A percentile compares a stretch with the other conserved stretches of the same genome.
These are phyloP conservation scores for Stigmatopora nigra DNA, from an alignment of 2,113 vertebrate genomes.

Conservation along the genomic window DNA sequence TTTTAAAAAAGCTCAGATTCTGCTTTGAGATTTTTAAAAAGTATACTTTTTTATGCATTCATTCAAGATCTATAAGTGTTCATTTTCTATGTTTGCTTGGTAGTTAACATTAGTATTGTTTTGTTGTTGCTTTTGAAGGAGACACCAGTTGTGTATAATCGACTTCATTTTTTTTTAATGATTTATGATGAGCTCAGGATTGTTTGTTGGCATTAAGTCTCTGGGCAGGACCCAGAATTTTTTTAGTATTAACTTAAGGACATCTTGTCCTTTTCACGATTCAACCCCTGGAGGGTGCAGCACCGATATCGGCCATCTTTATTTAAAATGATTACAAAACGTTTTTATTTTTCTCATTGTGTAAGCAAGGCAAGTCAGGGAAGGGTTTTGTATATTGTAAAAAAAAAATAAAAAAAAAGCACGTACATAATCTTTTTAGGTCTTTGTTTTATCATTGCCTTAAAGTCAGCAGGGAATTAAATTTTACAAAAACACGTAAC, in stretches of 20 bases:
- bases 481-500: neutral
- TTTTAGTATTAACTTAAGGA: constrained; percentile 31
- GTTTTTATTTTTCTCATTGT: constrained; percentile 3
- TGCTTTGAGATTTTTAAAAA: too few species aligned
- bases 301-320: constrained; percentile 11
- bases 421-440: neutral
- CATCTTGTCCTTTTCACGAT: constrained; percentile 32
- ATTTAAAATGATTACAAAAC: constrained; percentile 45
- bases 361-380: neutral
- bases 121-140: constrained; percentile 5
- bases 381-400: constrained; percentile 4
- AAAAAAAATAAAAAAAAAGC: too few species aligned
- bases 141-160: neutral
- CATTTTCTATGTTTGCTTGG: neutral
- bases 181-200: constrained; percentile 14
- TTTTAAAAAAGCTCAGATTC: too few species aligned
- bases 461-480: neutral
- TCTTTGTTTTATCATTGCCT: constrained; percentile 6
- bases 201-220: neutral
- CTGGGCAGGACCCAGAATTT: constrained; percentile 52
- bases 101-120: neutral
- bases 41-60: neutral
- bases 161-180: constrained; percentile 10
- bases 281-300: constrained; percentile 49
- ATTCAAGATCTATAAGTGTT: constrained; percentile 8